These are phyloP conservation scores for Acanthis flammea DNA, from an alignment of 2,797 vertebrate genomes.

Conservation along the genomic window DNA sequence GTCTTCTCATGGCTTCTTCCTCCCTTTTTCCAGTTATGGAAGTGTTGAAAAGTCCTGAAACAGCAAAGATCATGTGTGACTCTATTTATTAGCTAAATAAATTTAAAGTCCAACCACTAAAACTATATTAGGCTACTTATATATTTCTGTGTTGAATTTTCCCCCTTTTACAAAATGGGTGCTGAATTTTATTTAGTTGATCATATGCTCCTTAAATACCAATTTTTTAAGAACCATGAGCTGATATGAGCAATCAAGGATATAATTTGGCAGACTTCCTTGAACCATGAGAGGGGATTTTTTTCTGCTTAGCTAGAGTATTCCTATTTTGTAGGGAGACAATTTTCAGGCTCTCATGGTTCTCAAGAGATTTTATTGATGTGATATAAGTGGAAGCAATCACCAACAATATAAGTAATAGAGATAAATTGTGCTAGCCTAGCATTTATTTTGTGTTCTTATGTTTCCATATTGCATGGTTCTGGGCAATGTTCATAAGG, in stretches of 20 bases:
- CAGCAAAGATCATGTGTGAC: neutral
- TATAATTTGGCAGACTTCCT: neutral
- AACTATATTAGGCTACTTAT: neutral
- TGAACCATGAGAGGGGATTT: neutral
- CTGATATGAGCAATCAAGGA: neutral
- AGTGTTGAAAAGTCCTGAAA: neutral
- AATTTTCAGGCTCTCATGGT: neutral
- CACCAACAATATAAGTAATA: neutral
- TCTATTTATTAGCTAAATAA: neutral
- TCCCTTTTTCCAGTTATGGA: neutral
- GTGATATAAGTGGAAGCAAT: neutral
- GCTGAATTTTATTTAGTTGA: neutral
- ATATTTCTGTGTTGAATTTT: neutral
- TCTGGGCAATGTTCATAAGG: neutral
- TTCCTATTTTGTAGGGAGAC: neutral
- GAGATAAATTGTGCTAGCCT: neutral
- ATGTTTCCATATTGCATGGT: neutral
- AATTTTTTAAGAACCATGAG: neutral
- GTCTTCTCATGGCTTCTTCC: neutral
- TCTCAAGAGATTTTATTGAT: neutral
- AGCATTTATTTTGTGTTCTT: neutral
- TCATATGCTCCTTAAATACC: neutral
- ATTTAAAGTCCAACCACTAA: neutral
- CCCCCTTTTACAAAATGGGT: fast-evolving
- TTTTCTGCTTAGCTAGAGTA: neutral